phyloP scores from a whole-genome alignment of 2,113 vertebrate species.

The Urocitellus parryii region DNA sequence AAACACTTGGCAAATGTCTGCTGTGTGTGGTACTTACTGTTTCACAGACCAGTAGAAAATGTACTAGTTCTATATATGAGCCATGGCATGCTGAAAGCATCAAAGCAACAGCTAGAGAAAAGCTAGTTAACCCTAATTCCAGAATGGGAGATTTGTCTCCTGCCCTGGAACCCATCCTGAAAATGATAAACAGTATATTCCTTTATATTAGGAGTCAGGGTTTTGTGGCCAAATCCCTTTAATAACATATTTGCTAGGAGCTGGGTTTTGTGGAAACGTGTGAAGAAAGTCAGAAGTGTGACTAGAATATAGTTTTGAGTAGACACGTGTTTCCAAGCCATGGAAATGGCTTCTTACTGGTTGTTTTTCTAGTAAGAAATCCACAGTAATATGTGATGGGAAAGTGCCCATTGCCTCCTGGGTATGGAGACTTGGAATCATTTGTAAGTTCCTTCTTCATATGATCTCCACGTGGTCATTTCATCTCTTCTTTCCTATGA shows the following conservation, averaged over 20 bases:
- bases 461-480: constrained; percentile 1
- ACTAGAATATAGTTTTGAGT: constrained; percentile 54
- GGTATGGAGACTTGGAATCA: background rate
- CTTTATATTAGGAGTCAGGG: constrained; percentile 51
- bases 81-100: background rate
- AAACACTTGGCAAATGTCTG: constrained; percentile 53
- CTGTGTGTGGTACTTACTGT: constrained; percentile 28
- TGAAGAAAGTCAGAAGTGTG: constrained; percentile 52
- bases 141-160: background rate
- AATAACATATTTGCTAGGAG: constrained; percentile 62
- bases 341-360: background rate
- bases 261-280: constrained; percentile 22
- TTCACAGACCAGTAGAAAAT: constrained; percentile 10
- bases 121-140: background rate
- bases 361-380: background rate
- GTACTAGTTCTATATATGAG: background rate
- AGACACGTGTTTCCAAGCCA: background rate
- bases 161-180: background rate
- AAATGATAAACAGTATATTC: constrained; percentile 57
- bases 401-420: background rate
- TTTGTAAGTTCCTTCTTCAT: background rate
- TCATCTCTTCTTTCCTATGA: constrained; percentile 38
- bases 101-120: background rate
- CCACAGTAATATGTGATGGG: background rate
- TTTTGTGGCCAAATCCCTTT: constrained; percentile 70